These are phyloP conservation scores for Gavialis gangeticus DNA, from an alignment of 2,113 vertebrate genomes.

Conservation along the genomic window DNA sequence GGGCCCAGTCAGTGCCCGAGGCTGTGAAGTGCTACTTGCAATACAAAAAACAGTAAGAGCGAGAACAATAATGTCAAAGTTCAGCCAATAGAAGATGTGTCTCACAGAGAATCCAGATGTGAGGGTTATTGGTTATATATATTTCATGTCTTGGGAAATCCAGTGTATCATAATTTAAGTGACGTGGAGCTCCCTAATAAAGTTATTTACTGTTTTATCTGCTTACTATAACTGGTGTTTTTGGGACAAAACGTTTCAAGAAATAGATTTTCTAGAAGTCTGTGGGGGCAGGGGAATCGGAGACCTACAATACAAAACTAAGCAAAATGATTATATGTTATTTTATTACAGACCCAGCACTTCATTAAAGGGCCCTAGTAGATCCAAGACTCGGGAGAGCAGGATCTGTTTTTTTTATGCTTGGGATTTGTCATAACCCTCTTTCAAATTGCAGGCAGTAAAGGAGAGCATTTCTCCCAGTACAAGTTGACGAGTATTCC, in stretches of 20 bases:
- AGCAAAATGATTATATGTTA: not conserved
- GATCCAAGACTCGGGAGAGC: not conserved
- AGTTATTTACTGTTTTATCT: not conserved
- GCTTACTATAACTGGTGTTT: not conserved
- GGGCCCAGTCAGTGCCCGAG: not conserved
- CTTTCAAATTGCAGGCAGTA: not conserved
- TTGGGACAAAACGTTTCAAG: not conserved
- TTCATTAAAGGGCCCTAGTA: not conserved
- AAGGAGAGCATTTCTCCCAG: not conserved
- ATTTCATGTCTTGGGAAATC: too few species aligned
- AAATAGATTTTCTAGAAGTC: not conserved
- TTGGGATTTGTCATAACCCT: not conserved
- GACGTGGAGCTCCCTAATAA: not conserved
- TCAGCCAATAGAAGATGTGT: not conserved
- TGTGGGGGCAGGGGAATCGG: not conserved
- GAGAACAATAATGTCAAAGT: not conserved
- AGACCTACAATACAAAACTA: not conserved
- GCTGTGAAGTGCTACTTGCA: not conserved
- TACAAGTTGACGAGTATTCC: not conserved
- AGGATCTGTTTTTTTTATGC: not conserved
- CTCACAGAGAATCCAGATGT: not conserved
- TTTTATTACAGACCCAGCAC: not conserved
- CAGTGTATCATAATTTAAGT: not conserved
- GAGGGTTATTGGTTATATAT: not conserved
- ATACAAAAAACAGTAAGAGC: not conserved